A percentile compares a stretch with the other conserved stretches of the same genome.
phyloP scores from a whole-genome alignment of 2,888 invertebrate genomes.

The Ceratothoa steindachneri region DNA sequence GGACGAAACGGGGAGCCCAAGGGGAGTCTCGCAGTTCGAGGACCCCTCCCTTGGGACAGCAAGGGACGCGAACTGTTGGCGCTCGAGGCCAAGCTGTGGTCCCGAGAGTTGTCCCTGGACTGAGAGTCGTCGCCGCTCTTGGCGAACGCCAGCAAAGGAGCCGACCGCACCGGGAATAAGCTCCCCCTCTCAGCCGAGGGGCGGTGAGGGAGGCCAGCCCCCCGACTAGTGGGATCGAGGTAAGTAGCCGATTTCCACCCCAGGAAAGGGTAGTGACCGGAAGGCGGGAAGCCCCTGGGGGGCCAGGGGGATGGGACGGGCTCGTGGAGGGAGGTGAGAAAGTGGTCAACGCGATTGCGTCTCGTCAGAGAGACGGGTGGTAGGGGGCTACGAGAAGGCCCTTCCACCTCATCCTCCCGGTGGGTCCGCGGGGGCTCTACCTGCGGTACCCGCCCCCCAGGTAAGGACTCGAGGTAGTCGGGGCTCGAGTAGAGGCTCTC shows the following conservation, averaged over 20 bases:
- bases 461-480: constrained; percentile 44
- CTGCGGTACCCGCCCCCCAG: constrained; percentile 32
- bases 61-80: constrained; percentile 38
- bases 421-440: background rate
- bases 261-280: background rate
- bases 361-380: constrained; percentile 12
- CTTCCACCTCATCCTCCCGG: background rate
- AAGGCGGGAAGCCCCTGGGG: background rate
- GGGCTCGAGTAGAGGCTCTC: constrained; percentile 42
- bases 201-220: constrained; percentile 17
- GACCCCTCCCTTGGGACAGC: constrained; percentile 3
- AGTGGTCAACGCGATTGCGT: constrained; percentile 33
- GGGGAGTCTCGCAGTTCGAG: background rate
- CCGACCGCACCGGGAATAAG: constrained; percentile 17
- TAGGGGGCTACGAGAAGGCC: constrained; percentile 2
- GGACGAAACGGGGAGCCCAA: background rate
- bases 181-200: constrained; percentile 20
- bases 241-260: background rate
- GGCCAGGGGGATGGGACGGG: background rate
- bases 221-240: background rate
- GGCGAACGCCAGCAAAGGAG: constrained; percentile 28
- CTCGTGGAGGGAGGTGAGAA: constrained; percentile 24
- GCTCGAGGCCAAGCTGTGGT: constrained; percentile 41
- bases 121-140: constrained; percentile 11
- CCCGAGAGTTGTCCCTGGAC: constrained; percentile 39